Base-by-base conservation (phyloP, 2,797 vertebrate genomes). In the Prunella strophiata region DNA sequence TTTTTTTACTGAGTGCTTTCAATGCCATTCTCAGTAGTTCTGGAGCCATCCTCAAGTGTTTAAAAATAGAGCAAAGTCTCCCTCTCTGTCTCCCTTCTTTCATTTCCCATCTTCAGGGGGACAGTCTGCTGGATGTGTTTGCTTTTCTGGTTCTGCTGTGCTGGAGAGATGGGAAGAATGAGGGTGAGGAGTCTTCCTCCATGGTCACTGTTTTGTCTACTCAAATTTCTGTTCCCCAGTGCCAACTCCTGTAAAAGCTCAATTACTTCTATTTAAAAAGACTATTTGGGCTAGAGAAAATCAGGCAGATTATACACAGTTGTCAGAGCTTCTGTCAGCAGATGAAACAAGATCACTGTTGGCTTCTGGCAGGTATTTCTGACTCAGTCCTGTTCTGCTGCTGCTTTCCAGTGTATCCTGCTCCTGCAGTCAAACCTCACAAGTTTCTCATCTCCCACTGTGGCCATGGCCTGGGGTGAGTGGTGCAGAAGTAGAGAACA, bases 11-110 rank as follows among this genome's bases (percentile, higher is more conserved):
- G 66, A 88, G 80, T 51, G 51, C 67, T 94, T 94, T 81, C 63
- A 20, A 1, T 92, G 63, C 85, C 38, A 23, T 72, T 93, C 63
- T 86, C 47, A 90, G 93, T 75, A 80, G 59, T 30, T 63, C 88
- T 93, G 94, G 91, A 97, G 89, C 85, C 88, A 51, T 73, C 90
- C 61, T 90, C 77, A 71, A 88, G 89, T 63, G 74, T 66, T 93
- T 86, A 63, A 94, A 93, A 95, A 73, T 42, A 81, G 76, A 88
- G 50, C 0, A 20, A 29, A 43, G 32, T n/a, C 62, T 80, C 55
- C 85, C 16, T 57, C n/a, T 82, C 38, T 73, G 27, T 13, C 47
- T 71, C 29, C 11, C 14, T 88, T 17, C 34, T 45, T 81, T 32
- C 7, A 2, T 88, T 90, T 90, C 66, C 51, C 18, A 1, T 82